These are phyloP conservation scores for Alethe castanea DNA, from an alignment of 2,113 vertebrate genomes.

Conservation along the genomic window DNA sequence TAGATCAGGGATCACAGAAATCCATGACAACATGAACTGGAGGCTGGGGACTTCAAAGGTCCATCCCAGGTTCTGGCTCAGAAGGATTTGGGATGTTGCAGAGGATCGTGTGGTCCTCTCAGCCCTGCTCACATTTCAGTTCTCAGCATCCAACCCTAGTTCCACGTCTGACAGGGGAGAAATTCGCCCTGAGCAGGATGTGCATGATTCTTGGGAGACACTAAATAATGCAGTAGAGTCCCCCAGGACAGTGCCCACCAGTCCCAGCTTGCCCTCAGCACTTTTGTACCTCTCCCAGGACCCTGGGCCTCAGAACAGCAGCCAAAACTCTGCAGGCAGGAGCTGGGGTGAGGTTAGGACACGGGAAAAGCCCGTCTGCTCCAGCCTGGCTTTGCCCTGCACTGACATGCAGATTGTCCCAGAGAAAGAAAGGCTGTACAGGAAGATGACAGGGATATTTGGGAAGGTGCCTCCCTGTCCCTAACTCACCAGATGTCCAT, in stretches of 20 bases:
- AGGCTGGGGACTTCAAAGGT: neutral
- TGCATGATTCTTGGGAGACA: neutral
- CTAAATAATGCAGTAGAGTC: neutral
- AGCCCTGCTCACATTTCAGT: neutral
- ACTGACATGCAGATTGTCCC: neutral
- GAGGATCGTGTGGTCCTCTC: neutral
- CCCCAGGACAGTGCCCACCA: no score
- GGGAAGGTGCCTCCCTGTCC: neutral
- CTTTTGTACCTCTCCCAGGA: neutral
- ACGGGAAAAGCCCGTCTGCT: neutral
- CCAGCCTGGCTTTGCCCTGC: neutral
- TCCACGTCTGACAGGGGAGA: neutral
- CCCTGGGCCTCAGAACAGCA: neutral
- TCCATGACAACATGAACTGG: neutral
- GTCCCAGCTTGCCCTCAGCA: neutral
- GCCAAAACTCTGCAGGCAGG: neutral
- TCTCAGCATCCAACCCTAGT: neutral
- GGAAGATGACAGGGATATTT: neutral
- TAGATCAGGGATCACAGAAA: neutral
- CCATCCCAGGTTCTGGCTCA: neutral
- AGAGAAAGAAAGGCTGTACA: neutral
- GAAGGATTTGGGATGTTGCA: neutral
- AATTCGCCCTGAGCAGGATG: neutral
- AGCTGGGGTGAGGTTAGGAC: neutral
- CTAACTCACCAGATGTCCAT: neutral